Conservation (phyloP, 1,140 invertebrate genomes). For the Drosophila setifemur region DNA sequence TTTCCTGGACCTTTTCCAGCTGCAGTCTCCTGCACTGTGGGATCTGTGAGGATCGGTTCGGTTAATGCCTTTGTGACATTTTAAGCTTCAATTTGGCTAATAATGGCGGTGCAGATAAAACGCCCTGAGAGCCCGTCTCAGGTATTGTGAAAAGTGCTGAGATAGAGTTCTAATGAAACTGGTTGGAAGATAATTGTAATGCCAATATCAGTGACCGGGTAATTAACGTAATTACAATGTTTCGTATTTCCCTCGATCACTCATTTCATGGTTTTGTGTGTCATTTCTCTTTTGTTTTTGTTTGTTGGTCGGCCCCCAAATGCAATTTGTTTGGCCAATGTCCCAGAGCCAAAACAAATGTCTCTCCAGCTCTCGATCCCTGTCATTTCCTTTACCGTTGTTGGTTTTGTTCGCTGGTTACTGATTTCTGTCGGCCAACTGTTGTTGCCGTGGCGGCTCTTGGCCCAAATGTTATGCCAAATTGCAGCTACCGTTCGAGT, state of each 20-base stretch:
- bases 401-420: not conserved
- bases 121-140: not conserved
- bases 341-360: constrained; percentile 18
- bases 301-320: not conserved
- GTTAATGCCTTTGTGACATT: constrained; percentile 69
- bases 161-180: constrained; percentile 20
- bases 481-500: constrained; percentile 70
- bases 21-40: constrained; percentile 18
- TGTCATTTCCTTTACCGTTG: constrained; percentile 29
- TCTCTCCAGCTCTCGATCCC: constrained; percentile 2
- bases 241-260: not conserved
- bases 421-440: constrained; percentile 12
- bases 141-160: constrained; percentile 16
- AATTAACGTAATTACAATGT: constrained; percentile 44
- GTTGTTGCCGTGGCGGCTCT: not conserved
- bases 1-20: constrained; percentile 5
- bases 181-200: not conserved
- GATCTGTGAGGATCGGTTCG: constrained; percentile 20
- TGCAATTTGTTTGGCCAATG: constrained; percentile 2
- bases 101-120: constrained; percentile 57
- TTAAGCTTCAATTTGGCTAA: constrained; percentile 64
- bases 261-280: constrained; percentile 4
- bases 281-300: not conserved
- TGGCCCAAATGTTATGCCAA: constrained; percentile 68
- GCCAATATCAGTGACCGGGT: constrained; percentile 2